Evolutionary conservation across 64 coral and sea anemone species (phyloP), one percentile per base, ranked within the genome.

Genomic region (Pachyseris speciosa): DNA sequence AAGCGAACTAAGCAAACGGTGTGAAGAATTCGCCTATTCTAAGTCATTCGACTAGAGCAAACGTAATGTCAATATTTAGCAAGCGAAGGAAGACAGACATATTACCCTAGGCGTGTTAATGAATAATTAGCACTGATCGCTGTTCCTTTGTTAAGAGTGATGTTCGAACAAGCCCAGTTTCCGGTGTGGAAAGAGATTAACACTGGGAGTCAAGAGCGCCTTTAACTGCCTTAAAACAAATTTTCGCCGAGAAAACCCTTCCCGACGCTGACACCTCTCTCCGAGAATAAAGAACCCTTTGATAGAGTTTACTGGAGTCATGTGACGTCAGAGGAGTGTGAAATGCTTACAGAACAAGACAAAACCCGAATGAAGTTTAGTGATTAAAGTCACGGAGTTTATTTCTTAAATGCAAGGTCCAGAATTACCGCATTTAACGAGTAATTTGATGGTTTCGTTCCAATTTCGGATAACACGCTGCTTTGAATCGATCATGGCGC

Each of bases 121-220:
- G 91, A 97, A 89, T 93, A 93, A 97, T 97, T 97, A 97, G 91
- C 87, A 63, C 71, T 76, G 89, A 90, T 97, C 95, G 93, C 84
- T 64, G 52, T 81, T 87, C 68, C 86, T 97, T 97, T 97, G 95
- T 97, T 73, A 72, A 69, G 38, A 67, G 71, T 97, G 93, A 97
- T 97, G 95, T 97, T 94, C 91, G 86, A 93, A 97, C 95, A 97
- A 94, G 91, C 72, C 83, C 85, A 64, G 77, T 80, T 97, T 97
- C 95, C 95, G 95, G 95, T 97, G 79, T 69, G 78, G 91, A 96
- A 81, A 81, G 77, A 81, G 77, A 81, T 81, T 81, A 81, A 15
- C 77, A 81, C 77, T 81, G 63, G 77, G 77, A 81, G 77, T 81
- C 77, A 81, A 81, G 77, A 40, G 77, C 2, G 53, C 53, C 49